Base-by-base conservation (phyloP, 1,140 invertebrate genomes). In the Nephila pilipes region DNA sequence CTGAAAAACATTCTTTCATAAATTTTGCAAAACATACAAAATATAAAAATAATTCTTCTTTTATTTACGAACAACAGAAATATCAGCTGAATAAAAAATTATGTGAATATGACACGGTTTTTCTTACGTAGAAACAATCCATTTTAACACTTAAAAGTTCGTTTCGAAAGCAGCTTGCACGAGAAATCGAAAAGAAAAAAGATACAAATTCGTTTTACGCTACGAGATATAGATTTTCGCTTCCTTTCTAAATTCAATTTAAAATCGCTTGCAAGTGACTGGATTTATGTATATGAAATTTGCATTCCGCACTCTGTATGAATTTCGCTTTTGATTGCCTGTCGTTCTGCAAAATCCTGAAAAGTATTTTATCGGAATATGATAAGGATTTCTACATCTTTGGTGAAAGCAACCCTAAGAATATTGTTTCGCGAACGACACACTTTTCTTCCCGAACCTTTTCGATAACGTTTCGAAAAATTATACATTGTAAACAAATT, bases 241-340 rank as follows among this genome's bases (percentile, higher is more conserved):
- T 75, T 32, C 16, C 69, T 75, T 32, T 32, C 69, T 32, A 75
- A 75, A 75, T 75, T 75, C 69, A 75, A 75, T 75, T 75, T 75
- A 3, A 32, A 75, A 75, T 75, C 69, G 29, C 25, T 75, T 16
- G 14, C 69, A 29, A 75, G 69, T 32, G 16, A 32, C 69, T 75
- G 14, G 32, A 75, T 18, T 75, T 25, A 65, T 65, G 63, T 65
- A 29, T 65, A 29, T 65, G 63, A 29, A 75, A 75, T 75, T 32
- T 75, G 69, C 69, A 32, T 75, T 16, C 69, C 32, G 16, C 14
- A 75, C 32, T 2, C 25, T 14, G n/a, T 18, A 29, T 29, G 69
- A 75, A 75, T 75, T 75, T 75, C 69, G 18, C 32, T 32, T 75
- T 75, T 75, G 65, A 75, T 75, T 75, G 25, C 29, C 29, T 60